Evolutionary conservation across 30 jellyfish, hydroid and myxozoan species (phyloP), one percentile per base, ranked within the genome.

Genomic region (Mastigias papua): DNA sequence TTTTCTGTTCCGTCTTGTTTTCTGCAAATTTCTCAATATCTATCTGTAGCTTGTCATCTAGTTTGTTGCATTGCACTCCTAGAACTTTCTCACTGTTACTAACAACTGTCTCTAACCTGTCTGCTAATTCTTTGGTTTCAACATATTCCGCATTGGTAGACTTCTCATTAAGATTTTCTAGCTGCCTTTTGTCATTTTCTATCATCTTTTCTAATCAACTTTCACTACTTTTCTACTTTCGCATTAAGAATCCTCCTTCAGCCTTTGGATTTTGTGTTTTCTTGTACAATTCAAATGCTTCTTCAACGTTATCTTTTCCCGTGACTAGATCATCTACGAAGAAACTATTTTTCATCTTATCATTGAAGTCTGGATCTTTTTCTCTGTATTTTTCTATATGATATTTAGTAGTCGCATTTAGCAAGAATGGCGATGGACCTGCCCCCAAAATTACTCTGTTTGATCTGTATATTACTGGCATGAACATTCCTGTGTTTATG

Each of bases 281-380:
- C 87, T 68, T 34, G 57, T 79, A 79, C 62, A 79, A 42, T 21
- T 76, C 87, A 21, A 57, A 61, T n/a, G 80, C 81, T 79, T 57
- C 81, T 34, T 79, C 81, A 31, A 29, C 34, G 27, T n/a, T 1
- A 15, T 0, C 32, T 19, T 21, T 51, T 26, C 90, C 54, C 6
- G 90, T 79, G 21, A 79, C 86, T n/a, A 79, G 90, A 34, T 79
- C 90, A 62, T 79, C 90, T n/a, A 61, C 90, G 48, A 72, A 72
- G 66, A 62, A 48, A 4, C 63, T n/a, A 15, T 3, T 29, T 46
- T 0, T 6, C 63, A 77, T 34, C 32, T 48, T 77, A 17, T 5
- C 54, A 0, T 13, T 29, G 32, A 48, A 77, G 17, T 17, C 54
- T 42, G 88, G 82, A 42, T 77, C 88, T 2, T 0, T 48, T 0